Base-by-base conservation (phyloP, 2,797 vertebrate genomes). In the Mormyrops boulengeri region DNA sequence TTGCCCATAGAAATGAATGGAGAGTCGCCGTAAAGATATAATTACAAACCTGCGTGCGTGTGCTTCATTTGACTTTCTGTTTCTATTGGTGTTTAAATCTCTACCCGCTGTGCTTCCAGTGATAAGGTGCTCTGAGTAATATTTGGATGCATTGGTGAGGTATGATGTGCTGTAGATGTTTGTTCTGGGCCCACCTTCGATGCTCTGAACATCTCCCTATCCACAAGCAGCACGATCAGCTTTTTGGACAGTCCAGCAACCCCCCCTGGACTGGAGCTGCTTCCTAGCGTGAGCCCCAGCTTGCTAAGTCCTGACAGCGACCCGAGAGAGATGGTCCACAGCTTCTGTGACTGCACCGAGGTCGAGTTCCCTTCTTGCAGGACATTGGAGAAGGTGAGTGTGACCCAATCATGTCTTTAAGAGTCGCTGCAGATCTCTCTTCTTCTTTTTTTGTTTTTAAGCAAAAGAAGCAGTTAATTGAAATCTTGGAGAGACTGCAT, bases 171-270 rank as follows among this genome's bases (percentile, higher is more conserved):
- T 26, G 2, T 26, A 9, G n/a, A 60, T 60, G 50, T 12, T 30
- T 66, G 22, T 49, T 47, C 12, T 85, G 41, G 44, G 19, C 47
- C 41, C 8, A 22, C 41, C 41, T 38, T 41, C 5, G 1, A 22
- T 22, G 52, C 82, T 17, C n/a, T 85, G 41, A 47, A 41, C 44
- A 85, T 90, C 80, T 22, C 77, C 47, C 92, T 91, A n/a, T 55
- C 93, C 89, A 1, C 91, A 93, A 91, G 69, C 93, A 52, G 91
- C 57, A 0, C 89, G 92, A 91, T 95, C 93, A 92, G 94, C 94
- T 92, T 91, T 91, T 89, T 92, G 69, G 88, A 89, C 92, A 30
- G 90, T 91, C 92, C 88, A 91, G 88, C 92, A 94, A 50, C 89
- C 92, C 1, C 47, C 34, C 3, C 80, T 26, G 88, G 22, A 30